Conservation (phyloP, 2,113 vertebrate species). For the Nymphicus hollandicus region DNA sequence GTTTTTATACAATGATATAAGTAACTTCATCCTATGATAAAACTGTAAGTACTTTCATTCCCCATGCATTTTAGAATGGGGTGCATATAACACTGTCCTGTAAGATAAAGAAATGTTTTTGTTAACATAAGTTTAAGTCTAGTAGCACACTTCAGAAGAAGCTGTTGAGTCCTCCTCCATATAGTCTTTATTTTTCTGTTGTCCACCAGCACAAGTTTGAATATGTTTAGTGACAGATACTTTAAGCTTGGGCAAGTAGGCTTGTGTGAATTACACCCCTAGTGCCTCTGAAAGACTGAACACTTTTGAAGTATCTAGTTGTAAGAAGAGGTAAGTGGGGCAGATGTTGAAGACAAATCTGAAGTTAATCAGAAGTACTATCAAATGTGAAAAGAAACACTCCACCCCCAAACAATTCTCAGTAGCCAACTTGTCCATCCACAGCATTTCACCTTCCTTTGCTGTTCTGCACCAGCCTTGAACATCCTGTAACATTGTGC, state of each 20-base stretch:
- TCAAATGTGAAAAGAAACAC: not conserved
- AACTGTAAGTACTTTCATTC: not conserved
- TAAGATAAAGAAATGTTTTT: not conserved
- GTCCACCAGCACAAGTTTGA: not conserved
- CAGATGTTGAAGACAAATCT: not conserved
- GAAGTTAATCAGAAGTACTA: not conserved
- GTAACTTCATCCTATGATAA: not conserved
- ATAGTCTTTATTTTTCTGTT: not conserved
- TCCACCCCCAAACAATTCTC: not conserved
- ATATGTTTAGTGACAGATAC: not conserved
- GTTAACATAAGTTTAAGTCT: not conserved
- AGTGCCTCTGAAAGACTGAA: not conserved
- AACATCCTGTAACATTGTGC: not conserved
- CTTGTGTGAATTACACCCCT: not conserved
- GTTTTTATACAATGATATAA: not conserved
- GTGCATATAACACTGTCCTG: not conserved
- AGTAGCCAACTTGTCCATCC: not conserved
- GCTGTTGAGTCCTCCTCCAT: not conserved
- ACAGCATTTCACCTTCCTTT: not conserved
- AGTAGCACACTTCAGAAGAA: not conserved
- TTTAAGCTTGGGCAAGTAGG: not conserved
- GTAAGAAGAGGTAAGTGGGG: not conserved
- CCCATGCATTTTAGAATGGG: not conserved
- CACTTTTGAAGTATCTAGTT: not conserved
- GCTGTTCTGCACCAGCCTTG: not conserved